Percentiles rank a stretch among this genome's conserved stretches.
Evolutionary conservation across 2,888 invertebrate genomes (phyloP).

Genomic region (Leptinotarsa peninsularis): DNA sequence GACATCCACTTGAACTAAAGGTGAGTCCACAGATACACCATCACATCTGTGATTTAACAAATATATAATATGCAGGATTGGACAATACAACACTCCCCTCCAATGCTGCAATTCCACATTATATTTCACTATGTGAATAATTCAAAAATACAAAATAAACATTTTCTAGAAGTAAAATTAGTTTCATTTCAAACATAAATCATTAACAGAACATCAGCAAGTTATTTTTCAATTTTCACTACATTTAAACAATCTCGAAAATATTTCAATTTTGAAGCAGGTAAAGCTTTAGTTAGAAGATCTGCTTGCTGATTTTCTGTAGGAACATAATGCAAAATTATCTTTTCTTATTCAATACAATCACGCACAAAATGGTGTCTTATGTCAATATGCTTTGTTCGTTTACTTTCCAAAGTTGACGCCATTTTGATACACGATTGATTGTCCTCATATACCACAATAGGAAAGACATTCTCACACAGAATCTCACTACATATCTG

Average conservation of each 20-base stretch:
- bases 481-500: conserved; percentile 26
- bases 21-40: too few relatives aligned
- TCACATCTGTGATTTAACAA: too few relatives aligned
- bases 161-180: conserved; percentile 6
- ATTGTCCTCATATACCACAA: conserved; percentile 32
- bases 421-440: conserved; percentile 42
- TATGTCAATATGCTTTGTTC: conserved; percentile 44
- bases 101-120: conserved; percentile 9
- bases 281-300: conserved; percentile 32
- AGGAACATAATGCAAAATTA: conserved; percentile 29
- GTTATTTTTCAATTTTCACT: conserved; percentile 17
- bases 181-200: background rate
- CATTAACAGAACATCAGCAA: conserved; percentile 12
- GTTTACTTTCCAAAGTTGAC: conserved; percentile 42
- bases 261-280: conserved; percentile 11
- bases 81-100: background rate
- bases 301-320: conserved; percentile 32
- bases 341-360: conserved; percentile 25
- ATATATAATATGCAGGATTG: too few relatives aligned
- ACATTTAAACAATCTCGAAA: conserved; percentile 15
- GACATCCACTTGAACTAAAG: background rate
- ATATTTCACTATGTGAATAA: background rate
- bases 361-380: conserved; percentile 37
- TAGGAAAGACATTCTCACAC: conserved; percentile 29
- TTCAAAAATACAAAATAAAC: conserved; percentile 10